Percentiles rank a stretch among this genome's conserved stretches.
Conservation (phyloP, 2,797 vertebrate genomes). For the Catharus ustulatus region DNA sequence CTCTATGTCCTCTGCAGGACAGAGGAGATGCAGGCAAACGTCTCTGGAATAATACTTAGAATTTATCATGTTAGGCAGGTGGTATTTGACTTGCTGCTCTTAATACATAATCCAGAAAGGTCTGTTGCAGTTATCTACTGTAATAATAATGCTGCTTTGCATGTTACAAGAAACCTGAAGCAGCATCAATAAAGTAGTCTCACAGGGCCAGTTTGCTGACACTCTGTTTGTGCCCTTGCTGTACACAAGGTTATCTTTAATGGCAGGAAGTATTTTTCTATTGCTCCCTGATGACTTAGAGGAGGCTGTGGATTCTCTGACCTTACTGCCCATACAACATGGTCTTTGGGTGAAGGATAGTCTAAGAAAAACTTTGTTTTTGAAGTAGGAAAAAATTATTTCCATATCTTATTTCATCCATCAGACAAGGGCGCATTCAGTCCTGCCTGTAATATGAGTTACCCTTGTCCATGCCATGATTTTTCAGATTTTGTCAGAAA, state of each 20-base stretch:
- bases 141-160: background rate
- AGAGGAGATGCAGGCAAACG: background rate
- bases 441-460: background rate
- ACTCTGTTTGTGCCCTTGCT: background rate
- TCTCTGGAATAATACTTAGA: background rate
- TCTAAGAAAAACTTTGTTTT: background rate
- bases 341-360: background rate
- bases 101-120: constrained; percentile 26
- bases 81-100: constrained; percentile 39
- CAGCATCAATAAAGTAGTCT: constrained; percentile 9
- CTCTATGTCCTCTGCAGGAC: background rate
- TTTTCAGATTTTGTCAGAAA: background rate
- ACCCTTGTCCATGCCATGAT: background rate
- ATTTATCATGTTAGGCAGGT: constrained; percentile 6
- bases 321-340: background rate
- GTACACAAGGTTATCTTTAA: constrained; percentile 22
- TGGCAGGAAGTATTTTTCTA: constrained; percentile 27
- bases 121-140: background rate
- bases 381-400: background rate
- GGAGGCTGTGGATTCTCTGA: background rate
- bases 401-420: background rate
- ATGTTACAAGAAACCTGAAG: constrained; percentile 25
- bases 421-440: background rate
- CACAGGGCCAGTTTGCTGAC: background rate
- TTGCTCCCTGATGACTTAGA: constrained; percentile 32